Evolutionary conservation across 2,113 vertebrate genomes (phyloP).

Genomic region (Carettochelys insculpta): DNA sequence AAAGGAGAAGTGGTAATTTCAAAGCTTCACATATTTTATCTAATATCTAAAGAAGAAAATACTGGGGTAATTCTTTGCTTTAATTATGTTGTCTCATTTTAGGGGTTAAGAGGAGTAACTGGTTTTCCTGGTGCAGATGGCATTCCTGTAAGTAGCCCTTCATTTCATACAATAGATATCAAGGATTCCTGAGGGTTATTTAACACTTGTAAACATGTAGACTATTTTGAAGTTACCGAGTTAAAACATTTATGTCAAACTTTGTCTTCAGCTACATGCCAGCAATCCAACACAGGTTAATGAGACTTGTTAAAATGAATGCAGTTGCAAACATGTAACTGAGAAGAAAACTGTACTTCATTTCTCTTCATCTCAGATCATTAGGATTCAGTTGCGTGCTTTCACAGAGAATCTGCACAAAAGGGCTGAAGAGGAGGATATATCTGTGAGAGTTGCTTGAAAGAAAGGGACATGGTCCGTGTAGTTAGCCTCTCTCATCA

Average conservation of each 20-base stretch:
- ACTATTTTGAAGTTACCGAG: constrained; percentile 28
- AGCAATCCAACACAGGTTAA: not conserved
- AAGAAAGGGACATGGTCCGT: not conserved
- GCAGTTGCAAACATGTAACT: not conserved
- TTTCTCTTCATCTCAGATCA: constrained; percentile 21
- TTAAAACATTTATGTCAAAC: constrained; percentile 11
- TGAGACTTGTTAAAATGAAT: not conserved
- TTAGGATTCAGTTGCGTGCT: constrained; percentile 11
- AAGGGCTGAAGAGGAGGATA: not conserved
- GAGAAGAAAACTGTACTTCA: not conserved
- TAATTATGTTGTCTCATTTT: constrained; percentile 44
- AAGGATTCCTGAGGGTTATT: not conserved
- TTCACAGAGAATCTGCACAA: not conserved
- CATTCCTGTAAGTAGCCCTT: constrained; percentile 87
- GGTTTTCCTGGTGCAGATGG: constrained; percentile 92
- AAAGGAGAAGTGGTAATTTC: constrained; percentile 88
- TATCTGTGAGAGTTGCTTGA: not conserved
- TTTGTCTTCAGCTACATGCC: not conserved
- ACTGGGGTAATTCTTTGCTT: not conserved
- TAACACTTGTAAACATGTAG: constrained; percentile 9
- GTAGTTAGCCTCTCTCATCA: not conserved
- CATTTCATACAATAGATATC: constrained; percentile 23
- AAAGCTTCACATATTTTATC: not conserved
- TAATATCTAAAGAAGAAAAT: not conserved
- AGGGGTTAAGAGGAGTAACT: constrained; percentile 92